phyloP scores from a whole-genome alignment of 2,113 vertebrate species.

The Dromaius novaehollandiae region DNA sequence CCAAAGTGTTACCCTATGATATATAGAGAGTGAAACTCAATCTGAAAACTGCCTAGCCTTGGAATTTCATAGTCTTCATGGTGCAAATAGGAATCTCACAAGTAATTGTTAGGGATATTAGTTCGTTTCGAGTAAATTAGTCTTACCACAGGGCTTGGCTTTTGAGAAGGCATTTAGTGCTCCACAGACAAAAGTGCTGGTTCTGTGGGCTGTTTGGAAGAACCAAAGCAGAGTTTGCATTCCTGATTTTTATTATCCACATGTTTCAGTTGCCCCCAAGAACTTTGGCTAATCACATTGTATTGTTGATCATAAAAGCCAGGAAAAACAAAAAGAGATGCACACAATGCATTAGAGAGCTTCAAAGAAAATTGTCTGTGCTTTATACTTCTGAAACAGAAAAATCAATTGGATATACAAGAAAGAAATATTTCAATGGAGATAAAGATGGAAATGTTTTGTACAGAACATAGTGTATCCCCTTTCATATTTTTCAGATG shows the following conservation, averaged over 20 bases:
- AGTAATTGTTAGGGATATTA: background rate
- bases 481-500: background rate
- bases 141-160: background rate
- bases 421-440: background rate
- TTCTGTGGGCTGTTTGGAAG: background rate
- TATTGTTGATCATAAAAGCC: conserved; percentile 4
- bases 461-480: background rate
- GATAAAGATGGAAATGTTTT: background rate
- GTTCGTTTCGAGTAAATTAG: background rate
- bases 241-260: conserved; percentile 19
- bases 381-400: background rate
- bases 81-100: background rate
- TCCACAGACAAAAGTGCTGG: background rate
- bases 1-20: too few relatives aligned
- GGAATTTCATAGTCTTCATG: background rate
- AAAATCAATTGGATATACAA: background rate
- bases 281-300: background rate
- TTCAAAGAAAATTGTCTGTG: background rate
- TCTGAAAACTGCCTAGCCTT: background rate
- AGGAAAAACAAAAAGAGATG: background rate
- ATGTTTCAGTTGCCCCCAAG: conserved; percentile 4
- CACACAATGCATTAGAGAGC: background rate
- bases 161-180: background rate
- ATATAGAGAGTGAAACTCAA: background rate
- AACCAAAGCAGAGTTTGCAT: background rate